Evolutionary conservation across 2,888 invertebrate genomes (phyloP).

Genomic region (Nephrocerus scutellatus): DNA sequence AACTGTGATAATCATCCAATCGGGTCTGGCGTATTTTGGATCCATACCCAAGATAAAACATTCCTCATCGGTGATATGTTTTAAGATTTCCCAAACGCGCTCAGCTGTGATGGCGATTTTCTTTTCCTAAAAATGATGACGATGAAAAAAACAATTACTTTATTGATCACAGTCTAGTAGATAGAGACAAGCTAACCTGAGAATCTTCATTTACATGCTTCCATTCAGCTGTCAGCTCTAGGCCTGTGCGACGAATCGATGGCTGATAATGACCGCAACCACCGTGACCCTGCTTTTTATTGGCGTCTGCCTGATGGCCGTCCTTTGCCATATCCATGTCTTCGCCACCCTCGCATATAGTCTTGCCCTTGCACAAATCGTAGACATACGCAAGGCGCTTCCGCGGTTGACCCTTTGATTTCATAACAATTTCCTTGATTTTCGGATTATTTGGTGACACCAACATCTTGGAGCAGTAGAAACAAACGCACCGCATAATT

Average conservation of each 20-base stretch:
- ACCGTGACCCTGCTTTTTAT: conserved; percentile 67
- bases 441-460: conserved; percentile 79
- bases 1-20: conserved; percentile 99
- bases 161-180: background rate
- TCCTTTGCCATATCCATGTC: conserved; percentile 90
- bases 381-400: conserved; percentile 93
- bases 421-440: conserved; percentile 64
- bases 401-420: conserved; percentile 93
- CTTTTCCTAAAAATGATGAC: conserved; percentile 70
- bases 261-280: conserved; percentile 99
- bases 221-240: conserved; percentile 97
- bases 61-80: conserved; percentile 94
- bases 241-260: conserved; percentile 76
- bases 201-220: conserved; percentile 97
- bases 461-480: conserved; percentile 95
- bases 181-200: conserved; percentile 50
- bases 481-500: conserved; percentile 96
- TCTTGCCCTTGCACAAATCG: conserved; percentile 96
- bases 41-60: conserved; percentile 93
- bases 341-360: conserved; percentile 97
- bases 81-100: conserved; percentile 93
- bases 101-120: conserved; percentile 92
- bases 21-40: conserved; percentile 93
- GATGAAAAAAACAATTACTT: background rate
- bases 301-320: conserved; percentile 52